Base-by-base conservation (phyloP, 92 coral and sea anemone genomes). In the Hydrozoanthus gracilis region DNA sequence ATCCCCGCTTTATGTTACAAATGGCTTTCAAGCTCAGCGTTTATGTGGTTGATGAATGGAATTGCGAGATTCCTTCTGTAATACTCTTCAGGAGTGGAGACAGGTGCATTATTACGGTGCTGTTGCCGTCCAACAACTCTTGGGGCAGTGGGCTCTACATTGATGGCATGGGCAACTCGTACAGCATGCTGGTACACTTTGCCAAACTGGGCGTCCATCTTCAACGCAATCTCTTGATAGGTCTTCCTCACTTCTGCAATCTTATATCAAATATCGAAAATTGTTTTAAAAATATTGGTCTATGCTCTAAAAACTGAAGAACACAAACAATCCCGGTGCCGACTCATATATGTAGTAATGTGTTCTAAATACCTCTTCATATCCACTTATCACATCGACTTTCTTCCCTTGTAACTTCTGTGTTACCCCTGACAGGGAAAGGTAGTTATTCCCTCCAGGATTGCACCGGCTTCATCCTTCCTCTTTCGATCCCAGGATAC, bases 131-230 rank as follows among this genome's bases (percentile, higher is more conserved):
- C 82, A 51, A 76, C 82, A 20, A 47, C 62, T 51, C 82, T 76
- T 54, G 67, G 82, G 66, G 55, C 35, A 8, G 67, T 52, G 9
- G 84, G 84, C 75, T 71, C 70, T 52, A 71, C 86, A 52, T 77
- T 52, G 10, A 79, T n/a, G 20, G 84, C 75, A 69, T 17, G 48
- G 44, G 88, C 84, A 76, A 83, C 71, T 76, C 87, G 18, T 27
- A 79, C 91, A n/a, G 91, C 82, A 15, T 83, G 91, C 75, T 88
- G 86, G 60, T 79, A 88, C 46, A 88, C 51, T n/a, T 82, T 62
- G 17, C 16, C 62, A 82, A 87, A 87, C 54, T 73, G n/a, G 20
- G 69, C 72, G 35, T 88, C 87, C 58, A 88, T 74, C 66, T 73
- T 88, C 4, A 70, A 51, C 54, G 51, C 69, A 67, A 47, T 71